Evolutionary conservation across 1,140 invertebrate species (phyloP).

Genomic region (Pteromalus puparum): DNA sequence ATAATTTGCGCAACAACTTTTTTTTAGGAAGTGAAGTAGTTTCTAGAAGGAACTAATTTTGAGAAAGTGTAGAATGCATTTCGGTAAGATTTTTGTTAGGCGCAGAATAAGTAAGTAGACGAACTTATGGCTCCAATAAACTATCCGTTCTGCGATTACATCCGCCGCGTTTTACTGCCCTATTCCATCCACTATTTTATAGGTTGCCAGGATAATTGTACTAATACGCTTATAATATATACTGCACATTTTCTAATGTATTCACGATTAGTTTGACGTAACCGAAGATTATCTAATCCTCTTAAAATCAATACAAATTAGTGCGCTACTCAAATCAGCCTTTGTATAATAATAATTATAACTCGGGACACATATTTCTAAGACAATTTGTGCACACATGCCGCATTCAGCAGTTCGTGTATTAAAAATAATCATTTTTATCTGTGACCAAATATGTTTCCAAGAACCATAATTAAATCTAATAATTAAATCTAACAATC

Average conservation of each 20-base stretch:
- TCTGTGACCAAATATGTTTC: too few species aligned
- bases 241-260: background rate
- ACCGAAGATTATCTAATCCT: background rate
- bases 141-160: background rate
- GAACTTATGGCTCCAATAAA: background rate
- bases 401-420: too few species aligned
- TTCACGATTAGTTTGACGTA: background rate
- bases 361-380: too few species aligned
- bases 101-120: background rate
- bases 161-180: background rate
- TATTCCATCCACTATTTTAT: slow-evolving; percentile 5
- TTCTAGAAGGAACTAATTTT: background rate
- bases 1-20: slow-evolving; percentile 17
- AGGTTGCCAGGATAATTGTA: background rate
- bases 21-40: background rate
- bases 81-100: background rate
- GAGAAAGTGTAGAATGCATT: background rate
- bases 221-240: background rate
- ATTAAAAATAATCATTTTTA: too few species aligned
- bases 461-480: too few species aligned
- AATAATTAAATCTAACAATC: too few species aligned
- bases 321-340: too few species aligned
- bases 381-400: too few species aligned
- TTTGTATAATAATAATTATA: too few species aligned
- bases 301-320: background rate